Evolutionary conservation across 1,140 invertebrate genomes (phyloP), one percentile per base, ranked within the genome.

Genomic region (Cydia strobilella): DNA sequence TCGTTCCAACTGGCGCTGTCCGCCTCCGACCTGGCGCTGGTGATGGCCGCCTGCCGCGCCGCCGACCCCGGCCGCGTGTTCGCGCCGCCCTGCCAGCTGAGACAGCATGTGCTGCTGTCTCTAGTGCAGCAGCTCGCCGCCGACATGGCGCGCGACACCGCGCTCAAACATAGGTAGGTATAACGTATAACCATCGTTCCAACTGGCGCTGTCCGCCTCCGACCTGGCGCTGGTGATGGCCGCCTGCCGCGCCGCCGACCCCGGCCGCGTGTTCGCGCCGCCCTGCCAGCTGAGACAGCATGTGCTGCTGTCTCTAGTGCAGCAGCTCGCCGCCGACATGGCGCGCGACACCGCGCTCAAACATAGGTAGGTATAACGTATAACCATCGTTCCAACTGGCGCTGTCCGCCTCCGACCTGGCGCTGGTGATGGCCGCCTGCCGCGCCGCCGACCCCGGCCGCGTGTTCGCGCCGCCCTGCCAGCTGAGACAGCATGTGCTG

Each of bases 311-410:
- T 98, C 98, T 0, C 94, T 99, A 2, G 97, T 99, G 78, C 97
- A 98, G 89, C 98, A 99, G 88, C 94, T 99, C 3, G 97, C 97
- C 3, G 96, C 97, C 1, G 97, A 99, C 88, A 95, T 99, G 88
- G 94, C 94, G 31, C 94, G 96, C 74, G 95, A 98, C 83, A 97
- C 97, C n/a, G 54, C 54, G 15, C 54, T 59, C 54, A 59, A 59
- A 6, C 54, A 59, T 18, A 59, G 54, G 54, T 59, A 59, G 1
- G 15, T 9, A 98, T 90, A 94, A 95, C 71, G 98, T 97, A 12
- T 98, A 98, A n/a, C n/a, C n/a, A n/a, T n/a, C n/a, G n/a, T n/a
- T n/a, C 89, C 97, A 98, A 88, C 94, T 98, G 93, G 98, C 98
- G 23, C 90, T 99, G 69, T 96, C 97, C 13, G 96, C 96, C 23